These are phyloP conservation scores for Apis florea DNA, from an alignment of 1,140 invertebrate species.

Conservation along the genomic window DNA sequence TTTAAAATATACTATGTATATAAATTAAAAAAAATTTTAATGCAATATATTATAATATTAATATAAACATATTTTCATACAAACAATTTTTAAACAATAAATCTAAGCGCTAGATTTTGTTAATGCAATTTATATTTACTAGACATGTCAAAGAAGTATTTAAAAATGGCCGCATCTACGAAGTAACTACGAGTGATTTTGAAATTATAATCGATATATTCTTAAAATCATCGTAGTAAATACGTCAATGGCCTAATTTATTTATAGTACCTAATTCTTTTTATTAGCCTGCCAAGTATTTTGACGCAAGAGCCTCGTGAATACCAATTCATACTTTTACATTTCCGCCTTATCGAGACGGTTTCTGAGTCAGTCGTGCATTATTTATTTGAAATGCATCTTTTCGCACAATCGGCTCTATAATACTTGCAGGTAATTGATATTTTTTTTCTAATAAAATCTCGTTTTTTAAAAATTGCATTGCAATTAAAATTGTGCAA, in stretches of 20 bases:
- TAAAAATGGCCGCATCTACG: conserved; percentile 60
- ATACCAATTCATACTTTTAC: conserved; percentile 47
- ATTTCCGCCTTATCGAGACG: conserved; percentile 2
- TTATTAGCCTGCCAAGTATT: conserved; percentile 60
- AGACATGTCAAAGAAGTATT: conserved; percentile 46
- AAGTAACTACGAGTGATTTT: conserved; percentile 17
- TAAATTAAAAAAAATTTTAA: not conserved
- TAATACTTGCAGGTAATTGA: conserved; percentile 38
- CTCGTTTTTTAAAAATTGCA: not conserved
- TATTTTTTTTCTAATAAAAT: not conserved
- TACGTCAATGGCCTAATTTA: conserved; percentile 61
- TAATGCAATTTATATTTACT: not conserved
- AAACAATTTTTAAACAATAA: not conserved
- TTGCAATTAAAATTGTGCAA: conserved; percentile 17
- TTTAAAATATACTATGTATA: not conserved
- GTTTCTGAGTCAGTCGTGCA: conserved; percentile 5
- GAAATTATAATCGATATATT: conserved; percentile 15
- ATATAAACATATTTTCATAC: not conserved
- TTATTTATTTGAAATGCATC: conserved; percentile 4
- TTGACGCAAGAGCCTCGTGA: conserved; percentile 59
- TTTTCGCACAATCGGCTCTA: not conserved
- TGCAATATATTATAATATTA: not conserved
- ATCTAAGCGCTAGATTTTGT: not conserved
- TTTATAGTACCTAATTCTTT: conserved; percentile 55
- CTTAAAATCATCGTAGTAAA: conserved; percentile 34